These are phyloP conservation scores for Chunga burmeisteri DNA, from an alignment of 2,113 vertebrate species.

Conservation along the genomic window DNA sequence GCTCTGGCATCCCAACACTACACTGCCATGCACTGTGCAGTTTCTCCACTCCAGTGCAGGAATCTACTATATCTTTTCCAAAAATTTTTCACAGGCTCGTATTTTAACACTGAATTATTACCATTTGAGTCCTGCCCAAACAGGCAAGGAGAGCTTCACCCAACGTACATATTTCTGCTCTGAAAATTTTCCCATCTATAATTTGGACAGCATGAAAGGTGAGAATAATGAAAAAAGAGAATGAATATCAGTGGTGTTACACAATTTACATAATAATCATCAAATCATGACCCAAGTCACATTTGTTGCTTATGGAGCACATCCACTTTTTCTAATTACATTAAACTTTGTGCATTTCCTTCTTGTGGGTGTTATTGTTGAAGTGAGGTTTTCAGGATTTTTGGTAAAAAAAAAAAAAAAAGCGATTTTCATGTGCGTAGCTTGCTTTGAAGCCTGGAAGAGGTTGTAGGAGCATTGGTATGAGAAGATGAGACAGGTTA, in stretches of 20 bases:
- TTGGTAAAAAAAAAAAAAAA: neutral
- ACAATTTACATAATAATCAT: neutral
- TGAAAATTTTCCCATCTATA: neutral
- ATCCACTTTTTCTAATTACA: neutral
- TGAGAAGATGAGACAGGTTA: neutral
- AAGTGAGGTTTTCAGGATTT: neutral
- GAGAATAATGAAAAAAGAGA: neutral
- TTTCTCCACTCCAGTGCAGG: neutral
- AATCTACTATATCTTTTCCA: neutral
- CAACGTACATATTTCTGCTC: neutral
- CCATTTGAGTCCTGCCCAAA: neutral
- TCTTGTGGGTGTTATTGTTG: neutral
- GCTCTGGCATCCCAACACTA: neutral
- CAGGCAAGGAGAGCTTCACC: neutral
- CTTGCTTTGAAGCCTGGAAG: neutral
- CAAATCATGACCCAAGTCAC: neutral
- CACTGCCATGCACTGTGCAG: neutral
- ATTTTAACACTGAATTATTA: neutral
- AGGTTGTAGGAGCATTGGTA: neutral
- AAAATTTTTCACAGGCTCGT: neutral
- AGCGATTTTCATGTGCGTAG: accelerated
- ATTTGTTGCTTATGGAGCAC: neutral
- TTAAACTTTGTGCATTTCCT: neutral
- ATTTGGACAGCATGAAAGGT: neutral
- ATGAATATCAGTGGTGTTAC: neutral